These are phyloP conservation scores for Papilio polytes DNA, from an alignment of 1,140 invertebrate genomes.

Conservation along the genomic window DNA sequence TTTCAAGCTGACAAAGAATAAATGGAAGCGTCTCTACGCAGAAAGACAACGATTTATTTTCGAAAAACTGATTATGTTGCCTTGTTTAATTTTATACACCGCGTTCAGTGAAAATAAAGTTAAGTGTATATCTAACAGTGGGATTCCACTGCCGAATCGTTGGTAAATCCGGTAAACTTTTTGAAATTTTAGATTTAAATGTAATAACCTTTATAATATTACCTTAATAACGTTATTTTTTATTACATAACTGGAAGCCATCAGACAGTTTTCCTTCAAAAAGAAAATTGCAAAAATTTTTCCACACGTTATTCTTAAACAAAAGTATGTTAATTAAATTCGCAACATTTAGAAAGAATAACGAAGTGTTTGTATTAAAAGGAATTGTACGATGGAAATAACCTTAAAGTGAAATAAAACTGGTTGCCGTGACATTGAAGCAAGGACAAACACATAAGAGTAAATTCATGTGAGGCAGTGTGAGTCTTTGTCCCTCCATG, in stretches of 20 bases:
- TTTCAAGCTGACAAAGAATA: slow-evolving; percentile 43
- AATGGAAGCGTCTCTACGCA: slow-evolving; percentile 42
- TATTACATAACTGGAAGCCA: too few relatives aligned
- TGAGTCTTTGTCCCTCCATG: slow-evolving; percentile 24
- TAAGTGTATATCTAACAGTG: neutral
- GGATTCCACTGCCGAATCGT: neutral
- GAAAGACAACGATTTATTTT: slow-evolving; percentile 5
- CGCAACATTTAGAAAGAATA: slow-evolving; percentile 17
- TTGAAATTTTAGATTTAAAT: too few relatives aligned
- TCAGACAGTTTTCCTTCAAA: too few relatives aligned
- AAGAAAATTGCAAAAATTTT: neutral
- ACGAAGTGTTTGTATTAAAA: slow-evolving; percentile 39
- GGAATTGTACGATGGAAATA: slow-evolving; percentile 9
- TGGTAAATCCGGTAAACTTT: too few relatives aligned
- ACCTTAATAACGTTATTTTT: too few relatives aligned
- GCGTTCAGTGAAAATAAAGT: neutral
- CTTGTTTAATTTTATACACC: neutral
- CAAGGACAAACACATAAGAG: slow-evolving; percentile 27
- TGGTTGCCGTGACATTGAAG: slow-evolving; percentile 8
- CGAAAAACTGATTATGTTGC: slow-evolving; percentile 44
- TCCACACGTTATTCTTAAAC: neutral
- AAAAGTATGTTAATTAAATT: slow-evolving; percentile 4
- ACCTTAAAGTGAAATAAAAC: neutral
- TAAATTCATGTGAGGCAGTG: slow-evolving; percentile 32
- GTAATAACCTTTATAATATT: too few relatives aligned